Conservation (phyloP, 23 tunicate species). For the Phallusia fumigata region DNA sequence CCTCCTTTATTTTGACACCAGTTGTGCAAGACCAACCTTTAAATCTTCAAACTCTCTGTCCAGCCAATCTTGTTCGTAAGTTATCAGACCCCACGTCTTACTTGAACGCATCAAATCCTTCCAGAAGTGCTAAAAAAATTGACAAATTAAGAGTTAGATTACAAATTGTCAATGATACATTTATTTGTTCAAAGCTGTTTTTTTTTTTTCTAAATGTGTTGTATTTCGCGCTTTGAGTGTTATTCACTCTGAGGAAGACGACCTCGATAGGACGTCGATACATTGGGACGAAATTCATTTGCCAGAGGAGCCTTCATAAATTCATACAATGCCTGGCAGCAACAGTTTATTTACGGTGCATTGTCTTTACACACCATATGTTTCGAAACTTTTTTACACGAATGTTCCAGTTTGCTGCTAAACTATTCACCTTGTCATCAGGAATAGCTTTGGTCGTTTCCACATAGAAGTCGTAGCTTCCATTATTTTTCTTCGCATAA, state of each 20-base stretch:
- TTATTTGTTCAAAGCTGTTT: too few species aligned
- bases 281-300: too few species aligned
- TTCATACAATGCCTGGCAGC: too few species aligned
- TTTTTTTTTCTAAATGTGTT: too few species aligned
- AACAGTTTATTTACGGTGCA: too few species aligned
- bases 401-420: not conserved
- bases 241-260: too few species aligned
- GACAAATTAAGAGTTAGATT: not conserved
- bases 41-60: conserved; percentile 50
- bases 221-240: too few species aligned
- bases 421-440: conserved; percentile 43
- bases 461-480: conserved; percentile 68
- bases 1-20: not conserved
- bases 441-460: conserved; percentile 68
- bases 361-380: too few species aligned
- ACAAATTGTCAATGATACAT: too few species aligned
- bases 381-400: too few species aligned
- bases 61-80: conserved; percentile 96
- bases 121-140: conserved; percentile 67
- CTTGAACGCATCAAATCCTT: conserved; percentile 51
- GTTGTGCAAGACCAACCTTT: conserved; percentile 15
- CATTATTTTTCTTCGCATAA: conserved; percentile 84
- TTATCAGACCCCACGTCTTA: conserved; percentile 80
- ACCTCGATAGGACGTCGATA: too few species aligned
- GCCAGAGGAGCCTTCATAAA: too few species aligned